phyloP scores from a whole-genome alignment of 2,113 vertebrate genomes.

The Spermophilus dauricus region DNA sequence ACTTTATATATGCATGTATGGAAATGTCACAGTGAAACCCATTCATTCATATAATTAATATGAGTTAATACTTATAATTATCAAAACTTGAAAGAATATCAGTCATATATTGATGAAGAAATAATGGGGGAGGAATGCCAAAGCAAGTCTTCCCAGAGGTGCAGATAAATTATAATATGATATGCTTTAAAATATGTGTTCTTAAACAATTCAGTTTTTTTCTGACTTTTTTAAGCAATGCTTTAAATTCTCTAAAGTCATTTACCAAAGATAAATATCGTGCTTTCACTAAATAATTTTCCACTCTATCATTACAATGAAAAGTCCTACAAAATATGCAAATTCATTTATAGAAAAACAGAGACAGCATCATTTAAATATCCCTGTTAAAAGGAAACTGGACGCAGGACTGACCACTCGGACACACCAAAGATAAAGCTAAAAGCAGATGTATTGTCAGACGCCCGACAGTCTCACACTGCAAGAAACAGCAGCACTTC shows the following conservation, averaged over 20 bases:
- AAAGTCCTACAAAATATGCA: conserved; percentile 99
- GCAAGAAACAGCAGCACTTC: no score
- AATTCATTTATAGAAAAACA: conserved; percentile 99
- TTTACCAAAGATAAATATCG: conserved; percentile 97
- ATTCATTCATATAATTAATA: background rate
- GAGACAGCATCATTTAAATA: conserved; percentile 98
- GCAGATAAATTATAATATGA: conserved; percentile 93
- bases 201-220: conserved; percentile 92
- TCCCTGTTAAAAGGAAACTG: conserved; percentile 82
- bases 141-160: conserved; percentile 89
- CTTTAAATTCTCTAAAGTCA: conserved; percentile 98
- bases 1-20: background rate
- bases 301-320: conserved; percentile 99
- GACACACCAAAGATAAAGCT: no score
- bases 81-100: background rate
- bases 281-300: conserved; percentile 94
- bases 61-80: background rate
- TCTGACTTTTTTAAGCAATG: conserved; percentile 93
- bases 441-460: no score
- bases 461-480: no score
- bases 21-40: background rate
- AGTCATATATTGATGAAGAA: background rate
- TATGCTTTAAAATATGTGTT: conserved; percentile 93
- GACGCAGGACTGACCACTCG: no score
- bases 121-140: conserved; percentile 76